Evolutionary conservation across 2,888 invertebrate species (phyloP).

Genomic region (Caenorhabditis becei): DNA sequence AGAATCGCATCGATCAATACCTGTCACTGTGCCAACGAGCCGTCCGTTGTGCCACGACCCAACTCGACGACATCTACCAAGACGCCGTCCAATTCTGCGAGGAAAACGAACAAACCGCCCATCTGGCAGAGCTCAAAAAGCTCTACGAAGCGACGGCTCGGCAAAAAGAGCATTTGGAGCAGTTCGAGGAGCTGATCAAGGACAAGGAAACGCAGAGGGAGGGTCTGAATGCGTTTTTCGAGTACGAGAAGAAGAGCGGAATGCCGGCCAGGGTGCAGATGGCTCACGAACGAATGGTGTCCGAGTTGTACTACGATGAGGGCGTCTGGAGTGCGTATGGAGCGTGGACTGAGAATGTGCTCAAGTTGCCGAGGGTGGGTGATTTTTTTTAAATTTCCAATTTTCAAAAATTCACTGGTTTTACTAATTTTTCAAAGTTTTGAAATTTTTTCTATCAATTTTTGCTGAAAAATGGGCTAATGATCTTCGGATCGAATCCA

Average conservation of each 20-base stretch:
- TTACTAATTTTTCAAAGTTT: background rate
- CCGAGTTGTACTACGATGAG: constrained; percentile 58
- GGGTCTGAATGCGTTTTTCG: constrained; percentile 53
- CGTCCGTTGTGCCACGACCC: constrained; percentile 43
- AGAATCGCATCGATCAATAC: constrained; percentile 12
- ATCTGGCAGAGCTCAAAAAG: constrained; percentile 24
- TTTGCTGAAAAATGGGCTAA: background rate
- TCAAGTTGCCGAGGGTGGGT: constrained; percentile 61
- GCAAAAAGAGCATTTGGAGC: constrained; percentile 42
- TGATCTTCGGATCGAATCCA: too few species aligned
- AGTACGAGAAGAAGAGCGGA: constrained; percentile 44
- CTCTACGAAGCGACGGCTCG: constrained; percentile 24
- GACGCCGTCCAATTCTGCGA: constrained; percentile 32
- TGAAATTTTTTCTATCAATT: background rate
- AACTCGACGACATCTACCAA: constrained; percentile 40
- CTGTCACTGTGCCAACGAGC: constrained; percentile 51
- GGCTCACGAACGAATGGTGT: constrained; percentile 65
- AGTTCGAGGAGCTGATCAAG: constrained; percentile 45
- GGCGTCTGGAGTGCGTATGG: constrained; percentile 69
- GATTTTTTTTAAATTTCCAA: background rate
- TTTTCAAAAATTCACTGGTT: background rate
- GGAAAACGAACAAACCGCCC: background rate
- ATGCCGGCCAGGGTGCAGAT: constrained; percentile 59
- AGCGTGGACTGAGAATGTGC: constrained; percentile 58
- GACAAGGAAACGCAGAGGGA: constrained; percentile 22